Evolutionary conservation across 1,140 invertebrate species (phyloP), one percentile per base, ranked within the genome.

Genomic region (Leptopilina boulardi): DNA sequence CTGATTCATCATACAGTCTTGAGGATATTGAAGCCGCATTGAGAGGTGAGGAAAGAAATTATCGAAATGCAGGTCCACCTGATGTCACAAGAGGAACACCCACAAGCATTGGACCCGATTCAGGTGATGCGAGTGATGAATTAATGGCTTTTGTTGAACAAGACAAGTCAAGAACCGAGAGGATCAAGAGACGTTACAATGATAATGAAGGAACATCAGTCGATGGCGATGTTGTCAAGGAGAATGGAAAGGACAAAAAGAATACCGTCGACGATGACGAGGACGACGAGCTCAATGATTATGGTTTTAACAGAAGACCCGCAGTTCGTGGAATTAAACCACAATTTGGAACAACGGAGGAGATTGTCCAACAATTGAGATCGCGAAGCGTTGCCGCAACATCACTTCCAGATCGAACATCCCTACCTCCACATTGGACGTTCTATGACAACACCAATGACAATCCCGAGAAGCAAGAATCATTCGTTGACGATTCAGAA

Each of bases 241-340:
- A 78, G 18, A 83, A 76, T 21, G 79, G 44, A 56, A 80, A 66
- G 10, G 41, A 15, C 3, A 54, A 30, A 15, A 76, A 38, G 21
- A 73, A 18, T 2, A 34, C 38, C 15, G 75, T 78, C 0, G 77
- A 83, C 0, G 93, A 93, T 19, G 93, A 94, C 34, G 95, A 95
- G 15, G 95, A 95, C 75, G 94, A 96, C 75, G 96, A 97, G 84
- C 93, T 96, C 78, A 96, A 97, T 79, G 96, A 97, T 83, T 97
- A 97, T 79, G 97, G 96, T 5, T 97, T 98, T 87, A 95, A 96
- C 83, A 92, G 95, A n/a, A 91, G 97, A 9, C 96, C 97, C 0
- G 96, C 96, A 0, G 96, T 98, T 1, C 92, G 96, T 0, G 95
- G 94, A 0, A 95, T 95, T 44, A 94, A 94, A 81, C 93, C 94